Percentiles rank a stretch among this genome's conserved stretches.
Evolutionary conservation across 2,888 invertebrate species (phyloP).

Genomic region (Trissolcus japonicus): DNA sequence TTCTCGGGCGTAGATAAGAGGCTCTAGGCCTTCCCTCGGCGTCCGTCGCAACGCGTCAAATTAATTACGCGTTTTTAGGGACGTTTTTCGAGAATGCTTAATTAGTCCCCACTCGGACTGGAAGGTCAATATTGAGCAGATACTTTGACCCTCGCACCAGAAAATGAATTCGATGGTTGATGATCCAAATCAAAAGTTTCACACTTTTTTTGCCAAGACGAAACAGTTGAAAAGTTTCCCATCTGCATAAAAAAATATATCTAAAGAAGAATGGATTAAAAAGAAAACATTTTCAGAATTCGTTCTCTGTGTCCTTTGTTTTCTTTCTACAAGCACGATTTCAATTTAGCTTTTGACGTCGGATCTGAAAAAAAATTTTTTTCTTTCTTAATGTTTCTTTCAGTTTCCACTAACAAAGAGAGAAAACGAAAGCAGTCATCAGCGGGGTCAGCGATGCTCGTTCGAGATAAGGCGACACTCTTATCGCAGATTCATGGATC

Average conservation of each 20-base stretch:
- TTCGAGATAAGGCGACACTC: conserved; percentile 35
- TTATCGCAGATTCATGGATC: conserved; percentile 50
- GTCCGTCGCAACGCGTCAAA: conserved; percentile 44
- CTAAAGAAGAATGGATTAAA: no score
- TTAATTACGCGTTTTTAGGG: conserved; percentile 46
- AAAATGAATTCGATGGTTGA: no score
- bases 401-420: conserved; percentile 5
- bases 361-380: neutral
- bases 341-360: neutral
- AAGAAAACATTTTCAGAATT: neutral
- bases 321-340: neutral
- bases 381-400: neutral
- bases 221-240: no score
- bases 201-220: no score
- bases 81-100: conserved; percentile 18
- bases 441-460: conserved; percentile 27
- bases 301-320: neutral
- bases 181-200: no score
- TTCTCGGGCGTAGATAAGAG: conserved; percentile 70
- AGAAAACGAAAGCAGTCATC: conserved; percentile 29
- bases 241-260: no score
- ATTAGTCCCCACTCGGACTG: conserved; percentile 10
- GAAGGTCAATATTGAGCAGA: neutral
- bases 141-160: neutral
- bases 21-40: conserved; percentile 30